Evolutionary conservation across 2,797 vertebrate species (phyloP).

Genomic region (Enteromius mattozi): DNA sequence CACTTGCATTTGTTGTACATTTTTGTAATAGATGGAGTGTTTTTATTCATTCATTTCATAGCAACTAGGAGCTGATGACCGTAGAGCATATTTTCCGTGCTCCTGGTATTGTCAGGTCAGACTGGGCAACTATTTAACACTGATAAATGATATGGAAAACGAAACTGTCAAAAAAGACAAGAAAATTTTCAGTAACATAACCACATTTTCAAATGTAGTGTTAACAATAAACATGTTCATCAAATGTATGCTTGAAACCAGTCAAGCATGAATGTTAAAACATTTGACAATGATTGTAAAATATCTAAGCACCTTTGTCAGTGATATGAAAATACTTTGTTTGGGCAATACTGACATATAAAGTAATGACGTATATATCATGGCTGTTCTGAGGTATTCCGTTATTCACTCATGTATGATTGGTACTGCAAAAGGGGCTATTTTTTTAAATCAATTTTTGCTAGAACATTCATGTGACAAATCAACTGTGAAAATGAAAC

Average conservation of each 20-base stretch:
- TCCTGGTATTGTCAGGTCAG: conserved; percentile 68
- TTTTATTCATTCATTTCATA: neutral
- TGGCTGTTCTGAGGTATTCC: conserved; percentile 28
- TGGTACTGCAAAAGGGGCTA: conserved; percentile 7
- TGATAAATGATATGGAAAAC: conserved; percentile 19
- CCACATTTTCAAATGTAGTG: conserved; percentile 64
- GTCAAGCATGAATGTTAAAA: conserved; percentile 85
- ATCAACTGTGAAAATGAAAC: neutral
- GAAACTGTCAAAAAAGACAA: conserved; percentile 25
- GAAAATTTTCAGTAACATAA: conserved; percentile 21
- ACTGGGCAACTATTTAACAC: conserved; percentile 27
- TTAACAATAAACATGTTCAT: conserved; percentile 74
- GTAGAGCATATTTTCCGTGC: conserved; percentile 24
- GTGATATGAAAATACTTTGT: conserved; percentile 39
- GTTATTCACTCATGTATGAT: neutral
- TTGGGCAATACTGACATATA: conserved; percentile 37
- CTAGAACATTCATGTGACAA: neutral
- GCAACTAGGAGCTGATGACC: conserved; percentile 35
- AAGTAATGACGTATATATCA: conserved; percentile 4
- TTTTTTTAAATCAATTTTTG: neutral
- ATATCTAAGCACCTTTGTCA: conserved; percentile 52
- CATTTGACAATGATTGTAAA: conserved; percentile 42
- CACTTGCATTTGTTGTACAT: neutral
- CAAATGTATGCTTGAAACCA: conserved; percentile 90
- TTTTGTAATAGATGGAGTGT: neutral